These are phyloP conservation scores for Channa argus DNA, from an alignment of 2,113 vertebrate genomes.

Conservation along the genomic window DNA sequence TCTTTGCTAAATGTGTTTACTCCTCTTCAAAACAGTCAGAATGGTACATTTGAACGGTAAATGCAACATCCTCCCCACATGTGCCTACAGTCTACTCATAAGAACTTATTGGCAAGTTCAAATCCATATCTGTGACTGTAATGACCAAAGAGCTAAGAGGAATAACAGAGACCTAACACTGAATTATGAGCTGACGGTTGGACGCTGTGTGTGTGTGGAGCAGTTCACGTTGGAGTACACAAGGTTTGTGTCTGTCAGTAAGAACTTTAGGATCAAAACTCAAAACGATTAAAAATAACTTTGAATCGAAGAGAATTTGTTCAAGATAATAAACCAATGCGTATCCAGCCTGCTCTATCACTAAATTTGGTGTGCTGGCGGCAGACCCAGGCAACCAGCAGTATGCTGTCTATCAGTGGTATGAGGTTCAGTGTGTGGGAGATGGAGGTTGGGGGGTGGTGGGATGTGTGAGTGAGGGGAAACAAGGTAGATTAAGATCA, in stretches of 20 bases:
- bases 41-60: conserved; percentile 11
- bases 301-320: conserved; percentile 41
- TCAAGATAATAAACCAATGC: conserved; percentile 43
- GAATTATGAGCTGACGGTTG: conserved; percentile 73
- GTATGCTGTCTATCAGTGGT: conserved; percentile 67
- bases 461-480: conserved; percentile 39
- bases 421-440: conserved; percentile 69
- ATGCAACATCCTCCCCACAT: conserved; percentile 24
- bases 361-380: conserved; percentile 48
- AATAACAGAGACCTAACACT: conserved; percentile 62
- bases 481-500: conserved; percentile 82
- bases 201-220: conserved; percentile 13
- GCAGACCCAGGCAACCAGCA: conserved; percentile 51
- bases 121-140: conserved; percentile 65
- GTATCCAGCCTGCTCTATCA: conserved; percentile 22
- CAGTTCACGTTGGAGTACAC: conserved; percentile 33
- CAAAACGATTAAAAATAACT: conserved; percentile 15
- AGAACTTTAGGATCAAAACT: not conserved
- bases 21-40: not conserved
- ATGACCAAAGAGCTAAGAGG: conserved; percentile 65
- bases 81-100: conserved; percentile 66
- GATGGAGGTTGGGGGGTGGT: conserved; percentile 43
- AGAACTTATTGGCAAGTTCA: conserved; percentile 80
- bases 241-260: conserved; percentile 6
- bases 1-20: not conserved